Evolutionary conservation across 2,888 invertebrate species (phyloP), one percentile per base, ranked within the genome.

Genomic region (Pycnomerus fuliginosus): DNA sequence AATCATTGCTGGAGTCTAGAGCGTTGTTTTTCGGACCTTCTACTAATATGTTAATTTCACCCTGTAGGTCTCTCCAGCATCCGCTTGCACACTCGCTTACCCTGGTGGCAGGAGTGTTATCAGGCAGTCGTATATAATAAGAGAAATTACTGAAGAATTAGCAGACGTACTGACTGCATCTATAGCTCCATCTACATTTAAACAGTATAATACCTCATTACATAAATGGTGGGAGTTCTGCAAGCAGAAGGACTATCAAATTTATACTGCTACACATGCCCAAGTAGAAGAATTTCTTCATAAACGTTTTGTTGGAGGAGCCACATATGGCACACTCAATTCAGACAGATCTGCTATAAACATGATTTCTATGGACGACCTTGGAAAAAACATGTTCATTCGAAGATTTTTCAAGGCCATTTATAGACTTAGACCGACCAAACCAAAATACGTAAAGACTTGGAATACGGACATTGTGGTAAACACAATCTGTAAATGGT

Each of bases 21-120:
- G 10, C 25, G 4, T 10, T 25, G 3, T 3, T 7, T 10, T 25
- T 25, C 5, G 25, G 11, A 7, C 25, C 25, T 3, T 8, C 8
- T 12, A 25, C 11, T 25, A 25, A 25, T 25, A 8, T 25, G 25
- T 3, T 25, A 10, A 10, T 3, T 25, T 4, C 3, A 4, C 10
- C 10, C 25, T 10, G 11, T 10, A 25, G 10, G 5, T 7, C 5
- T 3, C 25, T n/a, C n/a, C n/a, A n/a, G n/a, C n/a, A n/a, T 10
- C 25, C 25, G 3, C 25, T 25, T 8, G 4, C 4, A 3, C 8
- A 10, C 10, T 10, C 8, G 5, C 25, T 25, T 25, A 25, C 25
- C 25, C 25, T 25, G 25, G 5, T 25, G 5, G 25, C 25, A 8
- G 25, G 25, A 4, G 11, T 25, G 7, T 25, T 25, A 25, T 25